These are phyloP conservation scores for Suricata suricatta DNA, from an alignment of 2,113 vertebrate species.

Conservation along the genomic window DNA sequence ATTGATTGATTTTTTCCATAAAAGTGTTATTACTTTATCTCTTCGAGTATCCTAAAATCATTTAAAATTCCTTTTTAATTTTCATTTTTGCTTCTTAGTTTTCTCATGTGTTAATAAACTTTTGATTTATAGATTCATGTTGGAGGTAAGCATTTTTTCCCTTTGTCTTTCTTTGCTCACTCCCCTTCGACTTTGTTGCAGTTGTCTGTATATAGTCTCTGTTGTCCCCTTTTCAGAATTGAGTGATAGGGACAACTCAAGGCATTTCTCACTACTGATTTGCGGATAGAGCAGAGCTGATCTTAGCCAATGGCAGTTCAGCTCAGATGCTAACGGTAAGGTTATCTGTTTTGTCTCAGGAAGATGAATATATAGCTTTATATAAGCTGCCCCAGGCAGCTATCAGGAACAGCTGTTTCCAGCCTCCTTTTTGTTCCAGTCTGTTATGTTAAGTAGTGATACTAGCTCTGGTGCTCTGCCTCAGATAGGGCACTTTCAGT, in stretches of 20 bases:
- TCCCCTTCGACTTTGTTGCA: neutral
- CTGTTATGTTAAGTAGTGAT: neutral
- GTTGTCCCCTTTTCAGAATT: neutral
- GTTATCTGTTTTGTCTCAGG: neutral
- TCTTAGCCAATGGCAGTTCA: neutral
- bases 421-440: neutral
- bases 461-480: neutral
- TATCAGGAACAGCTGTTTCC: neutral
- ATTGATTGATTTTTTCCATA: neutral
- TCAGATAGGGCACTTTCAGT: neutral
- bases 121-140: neutral
- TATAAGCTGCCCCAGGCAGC: neutral
- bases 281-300: neutral
- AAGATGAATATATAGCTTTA: neutral
- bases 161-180: neutral
- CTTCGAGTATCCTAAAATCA: neutral
- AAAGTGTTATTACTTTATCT: neutral
- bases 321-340: neutral
- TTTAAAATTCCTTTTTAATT: neutral
- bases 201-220: neutral
- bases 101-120: neutral
- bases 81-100: constrained; percentile 27
- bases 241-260: neutral
- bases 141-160: neutral
- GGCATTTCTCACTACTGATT: neutral